Evolutionary conservation across 2,797 vertebrate species (phyloP).

Genomic region (Etheostoma perlongum): DNA sequence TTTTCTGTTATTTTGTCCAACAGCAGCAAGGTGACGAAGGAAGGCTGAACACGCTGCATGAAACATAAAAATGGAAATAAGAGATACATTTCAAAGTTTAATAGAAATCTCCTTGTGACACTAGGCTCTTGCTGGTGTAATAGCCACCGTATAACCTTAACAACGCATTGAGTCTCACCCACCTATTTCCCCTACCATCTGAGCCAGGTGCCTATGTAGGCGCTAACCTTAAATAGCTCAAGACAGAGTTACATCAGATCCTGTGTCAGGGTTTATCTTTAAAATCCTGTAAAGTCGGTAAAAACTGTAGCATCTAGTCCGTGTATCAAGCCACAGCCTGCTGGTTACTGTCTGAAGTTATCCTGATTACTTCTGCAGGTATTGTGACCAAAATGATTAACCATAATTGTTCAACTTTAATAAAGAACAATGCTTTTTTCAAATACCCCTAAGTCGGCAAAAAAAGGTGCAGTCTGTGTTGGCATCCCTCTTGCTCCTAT

Average conservation of each 20-base stretch:
- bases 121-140: constrained; percentile 23
- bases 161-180: constrained; percentile 39
- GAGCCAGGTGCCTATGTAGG: constrained; percentile 53
- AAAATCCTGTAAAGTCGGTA: constrained; percentile 1
- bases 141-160: constrained; percentile 17
- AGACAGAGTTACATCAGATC: constrained; percentile 56
- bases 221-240: constrained; percentile 63
- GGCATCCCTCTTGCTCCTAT: no score
- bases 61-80: neutral
- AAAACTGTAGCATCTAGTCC: neutral
- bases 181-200: constrained; percentile 43
- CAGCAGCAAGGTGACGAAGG: constrained; percentile 7
- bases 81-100: constrained; percentile 11
- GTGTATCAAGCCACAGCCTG: neutral
- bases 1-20: constrained; percentile 9
- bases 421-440: neutral
- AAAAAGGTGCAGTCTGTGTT: neutral
- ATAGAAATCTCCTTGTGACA: constrained; percentile 22
- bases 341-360: neutral
- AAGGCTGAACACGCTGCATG: neutral
- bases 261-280: constrained; percentile 14
- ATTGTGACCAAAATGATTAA: neutral
- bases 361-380: neutral
- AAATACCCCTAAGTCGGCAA: neutral
- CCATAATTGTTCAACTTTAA: neutral